These are phyloP conservation scores for Chironex yamaguchii DNA, from an alignment of 30 jellyfish, hydroid and myxozoan genomes.

Conservation along the genomic window DNA sequence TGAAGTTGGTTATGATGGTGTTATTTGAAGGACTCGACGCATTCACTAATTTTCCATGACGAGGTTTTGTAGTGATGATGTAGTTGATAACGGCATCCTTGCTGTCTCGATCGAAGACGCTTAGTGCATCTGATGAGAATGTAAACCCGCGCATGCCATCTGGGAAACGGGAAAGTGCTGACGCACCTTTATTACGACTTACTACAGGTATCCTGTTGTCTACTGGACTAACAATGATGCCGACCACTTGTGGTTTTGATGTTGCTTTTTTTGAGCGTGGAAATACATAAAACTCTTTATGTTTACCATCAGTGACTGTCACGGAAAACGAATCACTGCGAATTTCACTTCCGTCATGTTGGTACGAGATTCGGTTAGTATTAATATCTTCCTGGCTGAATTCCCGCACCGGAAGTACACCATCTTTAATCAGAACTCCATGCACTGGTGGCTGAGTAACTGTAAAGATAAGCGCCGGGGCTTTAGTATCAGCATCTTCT, in stretches of 20 bases:
- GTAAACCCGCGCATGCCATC: slow-evolving; percentile 61
- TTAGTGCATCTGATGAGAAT: slow-evolving; percentile 59
- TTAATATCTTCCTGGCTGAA: slow-evolving; percentile 87
- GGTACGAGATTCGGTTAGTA: slow-evolving; percentile 77
- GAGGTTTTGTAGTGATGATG: slow-evolving; percentile 71
- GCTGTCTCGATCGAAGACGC: slow-evolving; percentile 80
- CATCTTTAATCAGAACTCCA: slow-evolving; percentile 75
- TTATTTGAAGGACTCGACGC: slow-evolving; percentile 37
- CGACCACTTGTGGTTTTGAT: slow-evolving; percentile 58
- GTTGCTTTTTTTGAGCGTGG: slow-evolving; percentile 69
- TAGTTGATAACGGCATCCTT: slow-evolving; percentile 47
- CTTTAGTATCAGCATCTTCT: slow-evolving; percentile 84
- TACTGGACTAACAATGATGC: slow-evolving; percentile 60
- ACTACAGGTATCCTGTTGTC: slow-evolving; percentile 90
- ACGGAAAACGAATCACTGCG: slow-evolving; percentile 77
- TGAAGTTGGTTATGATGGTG: slow-evolving; percentile 49
- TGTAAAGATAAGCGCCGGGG: slow-evolving; percentile 50
- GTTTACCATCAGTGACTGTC: slow-evolving; percentile 79
- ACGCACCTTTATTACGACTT: slow-evolving; percentile 77
- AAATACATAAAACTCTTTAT: slow-evolving; percentile 76
- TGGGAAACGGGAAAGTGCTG: slow-evolving; percentile 60
- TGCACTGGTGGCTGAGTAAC: slow-evolving; percentile 82
- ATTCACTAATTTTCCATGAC: slow-evolving; percentile 77
- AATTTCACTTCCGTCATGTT: slow-evolving; percentile 87
- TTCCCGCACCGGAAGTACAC: not conserved